Evolutionary conservation across 2,113 vertebrate genomes (phyloP).

Genomic region (Anguilla japonica): DNA sequence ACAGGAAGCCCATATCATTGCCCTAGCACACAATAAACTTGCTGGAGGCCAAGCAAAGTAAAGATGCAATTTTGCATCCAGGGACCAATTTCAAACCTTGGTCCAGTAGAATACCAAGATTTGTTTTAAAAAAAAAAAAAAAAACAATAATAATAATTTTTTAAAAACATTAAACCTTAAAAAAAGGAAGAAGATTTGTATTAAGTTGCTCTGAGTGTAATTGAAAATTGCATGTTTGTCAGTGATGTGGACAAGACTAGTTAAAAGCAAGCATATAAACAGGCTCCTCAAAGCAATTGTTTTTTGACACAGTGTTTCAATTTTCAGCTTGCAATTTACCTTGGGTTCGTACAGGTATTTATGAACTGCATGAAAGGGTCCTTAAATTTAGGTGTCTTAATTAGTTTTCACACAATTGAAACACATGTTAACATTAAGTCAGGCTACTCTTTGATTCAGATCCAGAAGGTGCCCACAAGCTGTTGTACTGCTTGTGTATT

Average conservation of each 20-base stretch:
- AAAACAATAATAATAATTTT: too few relatives aligned
- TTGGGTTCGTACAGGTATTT: background rate
- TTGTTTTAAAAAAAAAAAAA: too few relatives aligned
- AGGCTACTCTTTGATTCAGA: background rate
- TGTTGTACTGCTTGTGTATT: background rate
- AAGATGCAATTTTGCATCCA: background rate
- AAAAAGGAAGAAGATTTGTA: background rate
- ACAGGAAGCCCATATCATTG: background rate
- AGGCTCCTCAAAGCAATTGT: background rate
- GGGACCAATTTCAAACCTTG: background rate
- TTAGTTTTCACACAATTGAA: slow-evolving; percentile 8
- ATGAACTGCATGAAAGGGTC: background rate
- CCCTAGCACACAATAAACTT: background rate
- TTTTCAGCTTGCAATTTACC: background rate
- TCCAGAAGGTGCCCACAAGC: background rate
- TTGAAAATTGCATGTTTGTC: background rate
- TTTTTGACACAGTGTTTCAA: background rate
- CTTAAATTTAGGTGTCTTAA: background rate
- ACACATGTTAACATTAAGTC: background rate
- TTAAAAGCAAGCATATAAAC: background rate
- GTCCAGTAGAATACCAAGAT: background rate
- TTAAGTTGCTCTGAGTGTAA: background rate
- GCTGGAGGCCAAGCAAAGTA: background rate
- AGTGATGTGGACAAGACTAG: background rate
- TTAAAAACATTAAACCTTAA: background rate